A percentile compares a stretch with the other conserved stretches of the same genome.
Evolutionary conservation across 2,113 vertebrate genomes (phyloP).

Genomic region (Excalfactoria chinensis): DNA sequence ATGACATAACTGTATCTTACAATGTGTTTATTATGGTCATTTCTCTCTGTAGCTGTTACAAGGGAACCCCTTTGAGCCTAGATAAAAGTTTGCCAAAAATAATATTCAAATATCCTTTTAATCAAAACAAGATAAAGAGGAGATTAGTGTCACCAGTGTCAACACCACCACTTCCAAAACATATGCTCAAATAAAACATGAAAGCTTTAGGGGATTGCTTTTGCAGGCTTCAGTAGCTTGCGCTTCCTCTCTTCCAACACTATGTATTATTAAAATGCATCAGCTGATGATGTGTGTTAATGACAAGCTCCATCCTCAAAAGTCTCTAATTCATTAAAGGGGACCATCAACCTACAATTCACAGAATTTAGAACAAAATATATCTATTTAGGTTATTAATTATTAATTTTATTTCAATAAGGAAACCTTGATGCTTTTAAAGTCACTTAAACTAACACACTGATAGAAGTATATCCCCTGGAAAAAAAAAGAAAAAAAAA

Average conservation of each 20-base stretch:
- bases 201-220: constrained; percentile 69
- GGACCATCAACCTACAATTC: constrained; percentile 22
- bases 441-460: neutral
- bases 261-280: constrained; percentile 73
- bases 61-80: constrained; percentile 62
- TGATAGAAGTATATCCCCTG: too few relatives aligned
- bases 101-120: constrained; percentile 74
- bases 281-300: constrained; percentile 69
- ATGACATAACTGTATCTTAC: constrained; percentile 45
- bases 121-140: constrained; percentile 73
- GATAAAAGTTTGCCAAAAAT: constrained; percentile 74
- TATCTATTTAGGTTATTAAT: constrained; percentile 28
- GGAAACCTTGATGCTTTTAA: neutral
- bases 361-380: constrained; percentile 45
- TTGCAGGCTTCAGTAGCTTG: constrained; percentile 69
- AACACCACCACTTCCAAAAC: constrained; percentile 72
- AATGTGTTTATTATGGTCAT: constrained; percentile 60
- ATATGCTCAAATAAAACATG: constrained; percentile 75
- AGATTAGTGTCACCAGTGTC: constrained; percentile 63
- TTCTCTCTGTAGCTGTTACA: constrained; percentile 62
- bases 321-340: constrained; percentile 57
- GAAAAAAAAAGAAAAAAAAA: too few relatives aligned
- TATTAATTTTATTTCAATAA: neutral
- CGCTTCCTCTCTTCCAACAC: constrained; percentile 59
- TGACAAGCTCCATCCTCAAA: constrained; percentile 66